Evolutionary conservation across 2,888 invertebrate species (phyloP).

Genomic region (Encarsia formosa): DNA sequence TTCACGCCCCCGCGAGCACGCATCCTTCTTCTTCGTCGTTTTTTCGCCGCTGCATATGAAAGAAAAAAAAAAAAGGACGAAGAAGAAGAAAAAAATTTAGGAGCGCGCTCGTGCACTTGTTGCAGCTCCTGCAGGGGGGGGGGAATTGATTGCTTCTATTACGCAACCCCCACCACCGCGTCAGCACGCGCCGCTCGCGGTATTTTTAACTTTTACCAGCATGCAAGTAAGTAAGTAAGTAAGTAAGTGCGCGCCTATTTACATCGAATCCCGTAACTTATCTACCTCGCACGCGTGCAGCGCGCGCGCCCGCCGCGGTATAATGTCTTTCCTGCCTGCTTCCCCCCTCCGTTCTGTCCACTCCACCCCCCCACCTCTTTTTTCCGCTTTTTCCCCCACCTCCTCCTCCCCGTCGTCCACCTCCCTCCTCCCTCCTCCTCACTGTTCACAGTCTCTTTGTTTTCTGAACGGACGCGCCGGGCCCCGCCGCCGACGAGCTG

Average conservation of each 20-base stretch:
- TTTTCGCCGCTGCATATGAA: background rate
- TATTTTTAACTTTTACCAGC: no score
- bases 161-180: no score
- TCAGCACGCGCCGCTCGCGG: no score
- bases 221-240: no score
- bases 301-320: constrained; percentile 11
- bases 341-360: constrained; percentile 21
- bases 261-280: constrained; percentile 50
- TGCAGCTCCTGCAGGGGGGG: no score
- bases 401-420: constrained; percentile 20
- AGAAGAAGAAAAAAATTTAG: constrained; percentile 2
- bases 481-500: no score
- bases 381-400: constrained; percentile 21
- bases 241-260: constrained; percentile 50
- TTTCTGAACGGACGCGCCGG: no score
- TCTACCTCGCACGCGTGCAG: constrained; percentile 30
- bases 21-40: no score
- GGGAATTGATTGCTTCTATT: constrained; percentile 52
- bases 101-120: no score
- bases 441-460: constrained; percentile 1
- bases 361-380: constrained; percentile 20
- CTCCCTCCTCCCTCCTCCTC: constrained; percentile 16
- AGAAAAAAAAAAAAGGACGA: background rate
- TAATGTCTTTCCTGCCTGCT: constrained; percentile 17
- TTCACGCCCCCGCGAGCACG: no score